These are phyloP conservation scores for Abscondita cerata DNA, from an alignment of 2,888 invertebrate species.

Conservation along the genomic window DNA sequence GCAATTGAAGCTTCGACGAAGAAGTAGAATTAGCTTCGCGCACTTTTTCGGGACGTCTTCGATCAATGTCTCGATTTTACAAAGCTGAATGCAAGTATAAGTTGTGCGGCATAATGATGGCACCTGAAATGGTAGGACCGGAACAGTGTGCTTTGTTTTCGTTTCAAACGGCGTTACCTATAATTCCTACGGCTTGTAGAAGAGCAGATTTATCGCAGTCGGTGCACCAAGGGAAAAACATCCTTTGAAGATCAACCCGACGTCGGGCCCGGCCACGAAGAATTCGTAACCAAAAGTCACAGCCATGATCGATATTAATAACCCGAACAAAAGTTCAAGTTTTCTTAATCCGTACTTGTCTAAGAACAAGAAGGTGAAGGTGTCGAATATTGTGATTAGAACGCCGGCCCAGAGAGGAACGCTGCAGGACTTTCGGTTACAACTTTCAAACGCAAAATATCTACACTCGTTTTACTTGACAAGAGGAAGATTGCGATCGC, in stretches of 20 bases:
- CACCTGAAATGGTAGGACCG: no score
- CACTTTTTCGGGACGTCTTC: conserved; percentile 72
- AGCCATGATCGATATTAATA: conserved; percentile 84
- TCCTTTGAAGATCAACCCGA: conserved; percentile 72
- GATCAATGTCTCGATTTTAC: conserved; percentile 84
- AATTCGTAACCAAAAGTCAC: conserved; percentile 88
- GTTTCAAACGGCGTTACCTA: no score
- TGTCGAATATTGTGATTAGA: conserved; percentile 83
- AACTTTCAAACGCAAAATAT: background rate
- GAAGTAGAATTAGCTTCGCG: conserved; percentile 86
- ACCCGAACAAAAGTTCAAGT: conserved; percentile 81
- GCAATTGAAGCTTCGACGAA: conserved; percentile 82
- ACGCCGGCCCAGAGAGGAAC: conserved; percentile 84
- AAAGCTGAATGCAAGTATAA: conserved; percentile 90
- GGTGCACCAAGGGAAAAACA: conserved; percentile 81
- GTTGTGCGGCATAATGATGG: conserved; percentile 94
- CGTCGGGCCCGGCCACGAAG: conserved; percentile 73
- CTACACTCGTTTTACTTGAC: conserved; percentile 75
- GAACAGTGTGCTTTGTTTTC: no score
- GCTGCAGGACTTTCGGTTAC: conserved; percentile 51
- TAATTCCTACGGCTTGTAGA: conserved; percentile 79
- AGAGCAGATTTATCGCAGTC: conserved; percentile 73
- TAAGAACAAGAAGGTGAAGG: conserved; percentile 85
- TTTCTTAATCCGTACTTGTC: conserved; percentile 86
- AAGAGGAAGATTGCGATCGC: conserved; percentile 86